phyloP scores from a whole-genome alignment of 2,888 invertebrate species.

The Galeopsomyia nigrocyanea region DNA sequence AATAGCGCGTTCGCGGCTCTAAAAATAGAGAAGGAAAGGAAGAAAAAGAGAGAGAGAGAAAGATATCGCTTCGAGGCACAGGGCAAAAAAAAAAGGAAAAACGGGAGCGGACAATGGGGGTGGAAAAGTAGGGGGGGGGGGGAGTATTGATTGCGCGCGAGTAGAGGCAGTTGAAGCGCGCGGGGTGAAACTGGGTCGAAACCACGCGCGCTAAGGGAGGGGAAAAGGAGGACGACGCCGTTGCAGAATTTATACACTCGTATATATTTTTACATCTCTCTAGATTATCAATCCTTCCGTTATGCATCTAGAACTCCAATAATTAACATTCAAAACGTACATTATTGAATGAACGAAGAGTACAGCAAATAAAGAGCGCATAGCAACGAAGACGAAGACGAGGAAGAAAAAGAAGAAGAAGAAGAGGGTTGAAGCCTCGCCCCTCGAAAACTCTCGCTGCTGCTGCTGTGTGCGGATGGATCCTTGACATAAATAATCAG shows the following conservation, averaged over 20 bases:
- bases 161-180: slow-evolving; percentile 56
- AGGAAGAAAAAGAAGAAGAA: too few relatives aligned
- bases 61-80: background rate
- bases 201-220: slow-evolving; percentile 48
- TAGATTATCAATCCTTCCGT: too few relatives aligned
- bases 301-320: too few relatives aligned
- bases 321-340: too few relatives aligned
- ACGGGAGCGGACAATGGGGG: slow-evolving; percentile 4
- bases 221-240: background rate
- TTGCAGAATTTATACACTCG: too few relatives aligned
- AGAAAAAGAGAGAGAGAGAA: background rate
- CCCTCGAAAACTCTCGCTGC: slow-evolving; percentile 48
- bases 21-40: background rate
- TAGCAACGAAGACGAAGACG: background rate
- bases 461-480: slow-evolving; percentile 55
- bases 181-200: slow-evolving; percentile 66
- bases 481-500: slow-evolving; percentile 68
- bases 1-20: too few relatives aligned
- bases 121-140: slow-evolving; percentile 10
- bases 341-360: background rate
- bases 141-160: slow-evolving; percentile 63
- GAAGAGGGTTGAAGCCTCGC: slow-evolving; percentile 15
- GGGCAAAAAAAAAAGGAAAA: slow-evolving; percentile 12
- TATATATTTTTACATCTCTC: too few relatives aligned
- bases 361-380: slow-evolving; percentile 8